These are phyloP conservation scores for Bursaphelenchus mucronatus DNA, from an alignment of 1,140 invertebrate species.

Conservation along the genomic window DNA sequence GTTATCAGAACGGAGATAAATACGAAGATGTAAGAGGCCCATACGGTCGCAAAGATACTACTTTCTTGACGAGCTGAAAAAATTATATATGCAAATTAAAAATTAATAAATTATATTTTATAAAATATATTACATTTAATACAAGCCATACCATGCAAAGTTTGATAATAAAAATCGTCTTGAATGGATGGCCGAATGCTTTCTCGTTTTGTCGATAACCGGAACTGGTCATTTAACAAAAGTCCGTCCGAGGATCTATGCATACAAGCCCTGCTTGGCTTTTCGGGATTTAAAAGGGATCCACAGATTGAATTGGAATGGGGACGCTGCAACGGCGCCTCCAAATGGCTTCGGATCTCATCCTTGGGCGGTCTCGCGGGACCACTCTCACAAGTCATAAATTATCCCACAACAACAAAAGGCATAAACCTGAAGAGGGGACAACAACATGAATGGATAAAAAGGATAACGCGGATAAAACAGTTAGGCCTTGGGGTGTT, in stretches of 20 bases:
- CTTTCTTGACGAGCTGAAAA: slow-evolving; percentile 9
- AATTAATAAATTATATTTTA: background rate
- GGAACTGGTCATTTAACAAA: background rate
- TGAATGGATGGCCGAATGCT: background rate
- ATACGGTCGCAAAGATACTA: slow-evolving; percentile 23
- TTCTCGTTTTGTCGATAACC: background rate
- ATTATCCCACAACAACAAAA: no score
- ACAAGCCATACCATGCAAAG: background rate
- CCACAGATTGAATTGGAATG: slow-evolving; percentile 10
- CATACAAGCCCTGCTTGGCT: slow-evolving; percentile 1
- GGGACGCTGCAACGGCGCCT: background rate
- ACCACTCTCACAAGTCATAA: no score
- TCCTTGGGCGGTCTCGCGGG: no score
- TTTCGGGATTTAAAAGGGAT: slow-evolving; percentile 7
- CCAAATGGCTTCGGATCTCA: no score
- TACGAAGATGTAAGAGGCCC: slow-evolving; percentile 33
- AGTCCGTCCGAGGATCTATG: slow-evolving; percentile 14
- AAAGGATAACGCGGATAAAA: no score
- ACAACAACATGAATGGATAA: no score
- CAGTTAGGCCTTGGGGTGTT: no score
- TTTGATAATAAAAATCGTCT: slow-evolving; percentile 1
- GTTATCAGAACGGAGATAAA: slow-evolving; percentile 33
- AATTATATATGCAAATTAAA: background rate
- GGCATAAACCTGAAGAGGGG: no score
- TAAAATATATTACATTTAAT: no score